Conservation (phyloP, 2,113 vertebrate genomes). For the Arenaria interpres region DNA sequence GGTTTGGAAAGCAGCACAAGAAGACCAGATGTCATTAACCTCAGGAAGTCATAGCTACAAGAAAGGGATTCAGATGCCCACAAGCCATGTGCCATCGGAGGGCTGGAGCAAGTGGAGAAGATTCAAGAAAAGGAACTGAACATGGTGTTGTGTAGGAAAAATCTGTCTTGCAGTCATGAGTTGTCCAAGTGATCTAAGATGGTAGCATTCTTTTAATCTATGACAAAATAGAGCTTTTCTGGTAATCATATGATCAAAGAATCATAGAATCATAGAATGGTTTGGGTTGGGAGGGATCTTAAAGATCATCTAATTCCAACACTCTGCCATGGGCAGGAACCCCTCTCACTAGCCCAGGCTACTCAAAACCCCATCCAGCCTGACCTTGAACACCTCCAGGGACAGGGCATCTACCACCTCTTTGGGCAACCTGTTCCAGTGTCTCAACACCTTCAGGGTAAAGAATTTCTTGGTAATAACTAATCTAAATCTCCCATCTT, state of each 20-base stretch:
- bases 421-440: fast-evolving
- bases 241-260: background rate
- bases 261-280: background rate
- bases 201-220: background rate
- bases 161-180: background rate
- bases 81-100: background rate
- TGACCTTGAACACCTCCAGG: background rate
- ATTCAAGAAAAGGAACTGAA: background rate
- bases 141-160: background rate
- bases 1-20: background rate
- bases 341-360: fast-evolving
- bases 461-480: background rate
- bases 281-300: background rate
- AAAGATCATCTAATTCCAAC: fast-evolving
- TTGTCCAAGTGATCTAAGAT: background rate
- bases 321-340: fast-evolving
- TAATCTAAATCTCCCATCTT: fast-evolving
- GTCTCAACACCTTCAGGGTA: fast-evolving
- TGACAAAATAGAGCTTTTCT: background rate
- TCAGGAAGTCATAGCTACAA: background rate
- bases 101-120: background rate
- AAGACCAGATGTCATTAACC: background rate
- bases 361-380: fast-evolving
- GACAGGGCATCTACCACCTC: fast-evolving
- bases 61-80: background rate